Evolutionary conservation across 2,888 invertebrate genomes (phyloP).

Genomic region (Acleris holmiana): DNA sequence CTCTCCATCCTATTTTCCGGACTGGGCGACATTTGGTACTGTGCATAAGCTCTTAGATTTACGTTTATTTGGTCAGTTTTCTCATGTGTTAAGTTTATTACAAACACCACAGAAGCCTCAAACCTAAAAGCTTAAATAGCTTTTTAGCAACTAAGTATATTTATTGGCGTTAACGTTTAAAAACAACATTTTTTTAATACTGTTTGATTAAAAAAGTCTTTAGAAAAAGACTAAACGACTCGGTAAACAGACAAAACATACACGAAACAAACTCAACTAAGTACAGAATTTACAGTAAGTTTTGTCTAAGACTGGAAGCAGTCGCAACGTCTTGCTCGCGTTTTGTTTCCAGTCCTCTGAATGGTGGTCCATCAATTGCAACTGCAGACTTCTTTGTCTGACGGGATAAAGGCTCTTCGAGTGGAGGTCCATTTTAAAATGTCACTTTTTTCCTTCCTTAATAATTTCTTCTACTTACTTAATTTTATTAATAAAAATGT

Average conservation of each 20-base stretch:
- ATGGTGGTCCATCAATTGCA: conserved; percentile 60
- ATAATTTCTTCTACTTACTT: conserved; percentile 12
- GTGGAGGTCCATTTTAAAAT: conserved; percentile 48
- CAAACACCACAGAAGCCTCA: too few species aligned
- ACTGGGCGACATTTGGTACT: too few species aligned
- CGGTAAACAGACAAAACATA: conserved; percentile 1
- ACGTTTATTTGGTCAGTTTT: not conserved
- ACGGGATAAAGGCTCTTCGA: conserved; percentile 46
- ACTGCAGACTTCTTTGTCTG: conserved; percentile 55
- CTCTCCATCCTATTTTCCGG: not conserved
- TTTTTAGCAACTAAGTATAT: too few species aligned
- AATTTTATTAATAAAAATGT: not conserved
- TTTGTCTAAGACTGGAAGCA: conserved; percentile 19
- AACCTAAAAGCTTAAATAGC: too few species aligned
- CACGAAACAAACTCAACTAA: conserved; percentile 12
- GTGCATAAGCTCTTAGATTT: too few species aligned
- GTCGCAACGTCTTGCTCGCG: conserved; percentile 40
- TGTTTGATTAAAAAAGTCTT: not conserved
- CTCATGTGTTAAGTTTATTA: too few species aligned
- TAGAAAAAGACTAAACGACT: not conserved
- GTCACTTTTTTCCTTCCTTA: conserved; percentile 37
- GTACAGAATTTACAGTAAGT: conserved; percentile 20
- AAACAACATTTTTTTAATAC: too few species aligned
- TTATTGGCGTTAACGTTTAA: too few species aligned
- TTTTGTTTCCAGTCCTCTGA: conserved; percentile 53